Evolutionary conservation across 2,888 invertebrate species (phyloP).

Genomic region (Bembecia ichneumoniformis): DNA sequence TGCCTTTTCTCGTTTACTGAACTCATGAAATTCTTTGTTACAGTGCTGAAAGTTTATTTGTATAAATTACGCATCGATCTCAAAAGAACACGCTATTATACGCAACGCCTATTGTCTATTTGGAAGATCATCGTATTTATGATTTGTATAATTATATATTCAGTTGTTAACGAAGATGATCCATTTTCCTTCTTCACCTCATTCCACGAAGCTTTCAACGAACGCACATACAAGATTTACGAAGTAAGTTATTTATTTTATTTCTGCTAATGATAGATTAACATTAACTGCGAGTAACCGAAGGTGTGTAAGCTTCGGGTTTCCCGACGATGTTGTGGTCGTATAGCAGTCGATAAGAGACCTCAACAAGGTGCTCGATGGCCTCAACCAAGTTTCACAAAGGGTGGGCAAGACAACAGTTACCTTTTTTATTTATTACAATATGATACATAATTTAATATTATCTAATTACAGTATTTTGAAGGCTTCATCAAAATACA

Average conservation of each 20-base stretch:
- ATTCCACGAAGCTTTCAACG: slow-evolving; percentile 57
- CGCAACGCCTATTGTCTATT: slow-evolving; percentile 79
- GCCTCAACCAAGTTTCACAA: too few relatives aligned
- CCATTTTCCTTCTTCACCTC: slow-evolving; percentile 61
- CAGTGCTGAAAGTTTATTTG: slow-evolving; percentile 47
- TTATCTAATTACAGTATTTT: too few relatives aligned
- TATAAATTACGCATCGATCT: slow-evolving; percentile 65
- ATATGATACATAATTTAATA: too few relatives aligned
- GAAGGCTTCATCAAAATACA: too few relatives aligned
- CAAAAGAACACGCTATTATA: slow-evolving; percentile 78
- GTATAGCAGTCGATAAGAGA: too few relatives aligned
- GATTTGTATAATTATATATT: slow-evolving; percentile 72
- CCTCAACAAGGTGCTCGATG: too few relatives aligned
- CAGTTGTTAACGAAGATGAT: slow-evolving; percentile 54
- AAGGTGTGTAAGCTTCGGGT: too few relatives aligned
- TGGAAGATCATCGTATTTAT: slow-evolving; percentile 86
- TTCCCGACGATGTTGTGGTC: too few relatives aligned
- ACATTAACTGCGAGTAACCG: too few relatives aligned
- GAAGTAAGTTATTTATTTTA: slow-evolving; percentile 47
- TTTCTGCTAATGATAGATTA: not conserved
- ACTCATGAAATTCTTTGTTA: slow-evolving; percentile 11
- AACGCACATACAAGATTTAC: slow-evolving; percentile 63
- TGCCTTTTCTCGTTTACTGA: not conserved
- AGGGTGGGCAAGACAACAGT: too few relatives aligned
- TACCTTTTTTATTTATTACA: too few relatives aligned